Evolutionary conservation across 1,140 invertebrate species (phyloP), one percentile per base, ranked within the genome.

Genomic region (Ylistrum balloti): DNA sequence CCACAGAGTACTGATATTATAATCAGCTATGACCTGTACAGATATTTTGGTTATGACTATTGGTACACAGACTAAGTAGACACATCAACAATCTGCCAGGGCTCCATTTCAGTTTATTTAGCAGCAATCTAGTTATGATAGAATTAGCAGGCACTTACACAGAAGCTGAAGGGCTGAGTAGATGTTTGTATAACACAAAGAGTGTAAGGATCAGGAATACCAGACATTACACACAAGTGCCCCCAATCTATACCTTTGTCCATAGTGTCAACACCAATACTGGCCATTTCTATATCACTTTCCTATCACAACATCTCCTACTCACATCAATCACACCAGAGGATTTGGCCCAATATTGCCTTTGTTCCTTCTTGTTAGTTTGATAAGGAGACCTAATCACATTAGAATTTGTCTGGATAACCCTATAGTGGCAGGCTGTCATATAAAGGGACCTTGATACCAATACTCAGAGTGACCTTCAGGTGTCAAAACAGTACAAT

Each of bases 341-440:
- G 56, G 56, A 74, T 74, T 74, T 74, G 22, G 56, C 22, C 56
- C 56, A 74, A 74, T 74, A 74, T 28, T 2, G 56, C 28, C 56
- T 74, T 74, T 74, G 56, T 74, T n/a, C 56, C 56, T 74, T n/a
- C 56, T 74, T 74, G 56, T 74, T 28, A 74, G 56, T 74, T 74
- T 74, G 56, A 74, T 74, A 74, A 28, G 28, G 56, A 74, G 20
- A 28, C 5, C 56, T 74, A 74, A 74, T 74, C 56, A 74, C 56
- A 74, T 74, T n/a, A 74, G 56, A 74, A 74, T 74, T 28, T 74
- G 56, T 74, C 56, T 74, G 17, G 9, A n/a, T 74, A 74, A 74
- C 56, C 56, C 22, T 74, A 1, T 74, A 74, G 56, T 74, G 56
- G 22, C 45, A 56, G 15, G 22, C 45, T 13, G 13, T n/a, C n/a